Evolutionary conservation across 2,113 vertebrate species (phyloP).

Genomic region (Rhea americana): DNA sequence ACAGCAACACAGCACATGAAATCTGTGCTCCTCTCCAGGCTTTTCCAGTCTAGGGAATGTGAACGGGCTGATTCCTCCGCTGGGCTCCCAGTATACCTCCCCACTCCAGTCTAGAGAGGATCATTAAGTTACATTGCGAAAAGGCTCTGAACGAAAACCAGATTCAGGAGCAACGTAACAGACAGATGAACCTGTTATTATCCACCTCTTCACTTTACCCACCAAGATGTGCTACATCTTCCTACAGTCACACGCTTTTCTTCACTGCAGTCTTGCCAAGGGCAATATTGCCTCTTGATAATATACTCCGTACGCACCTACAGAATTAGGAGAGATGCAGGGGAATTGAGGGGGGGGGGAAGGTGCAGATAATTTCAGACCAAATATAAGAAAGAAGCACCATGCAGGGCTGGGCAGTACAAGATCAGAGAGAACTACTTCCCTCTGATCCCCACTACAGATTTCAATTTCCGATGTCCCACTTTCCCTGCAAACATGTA

Average conservation of each 20-base stretch:
- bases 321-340: background rate
- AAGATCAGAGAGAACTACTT: background rate
- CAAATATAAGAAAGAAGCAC: background rate
- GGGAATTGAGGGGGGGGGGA: background rate
- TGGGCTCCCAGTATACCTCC: background rate
- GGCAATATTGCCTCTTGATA: background rate
- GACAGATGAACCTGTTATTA: background rate
- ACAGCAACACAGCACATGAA: background rate
- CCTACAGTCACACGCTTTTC: background rate
- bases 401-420: fast-evolving
- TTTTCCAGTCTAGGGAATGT: background rate
- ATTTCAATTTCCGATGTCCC: background rate
- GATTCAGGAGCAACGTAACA: background rate
- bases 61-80: background rate
- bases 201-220: background rate
- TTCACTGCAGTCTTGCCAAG: background rate
- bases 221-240: background rate
- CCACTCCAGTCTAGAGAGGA: background rate
- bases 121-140: background rate
- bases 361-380: background rate
- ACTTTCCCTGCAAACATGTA: background rate
- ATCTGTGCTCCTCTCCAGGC: background rate
- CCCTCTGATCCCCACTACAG: background rate
- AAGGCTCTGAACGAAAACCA: background rate
- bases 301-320: background rate